Evolutionary conservation across 2,113 vertebrate species (phyloP).

Genomic region (Malurus elegans): DNA sequence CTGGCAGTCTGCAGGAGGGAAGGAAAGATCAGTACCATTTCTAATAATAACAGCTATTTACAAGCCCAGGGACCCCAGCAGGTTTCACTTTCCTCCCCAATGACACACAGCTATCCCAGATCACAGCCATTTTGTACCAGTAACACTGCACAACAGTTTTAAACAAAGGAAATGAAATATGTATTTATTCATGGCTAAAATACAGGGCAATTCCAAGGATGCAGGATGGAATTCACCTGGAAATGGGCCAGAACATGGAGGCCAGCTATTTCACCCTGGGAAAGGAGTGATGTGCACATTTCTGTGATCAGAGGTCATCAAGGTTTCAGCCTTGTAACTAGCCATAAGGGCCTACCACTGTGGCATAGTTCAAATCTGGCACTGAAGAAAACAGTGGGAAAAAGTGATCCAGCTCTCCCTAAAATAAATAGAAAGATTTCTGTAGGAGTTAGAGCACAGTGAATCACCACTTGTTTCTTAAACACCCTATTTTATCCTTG

Average conservation of each 20-base stretch:
- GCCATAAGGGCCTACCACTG: background rate
- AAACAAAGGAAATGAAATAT: slow-evolving; percentile 19
- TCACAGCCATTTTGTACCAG: background rate
- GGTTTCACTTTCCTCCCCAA: background rate
- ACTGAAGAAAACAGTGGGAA: background rate
- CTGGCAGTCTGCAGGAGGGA: background rate
- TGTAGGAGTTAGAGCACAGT: background rate
- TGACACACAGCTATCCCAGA: background rate
- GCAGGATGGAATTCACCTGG: background rate
- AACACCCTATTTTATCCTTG: slow-evolving; percentile 1
- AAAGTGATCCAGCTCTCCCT: background rate
- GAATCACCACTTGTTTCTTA: slow-evolving; percentile 7
- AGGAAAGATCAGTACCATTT: slow-evolving; percentile 2
- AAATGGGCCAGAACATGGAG: background rate
- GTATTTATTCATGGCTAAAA: background rate
- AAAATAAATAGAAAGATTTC: background rate
- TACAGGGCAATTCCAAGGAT: background rate
- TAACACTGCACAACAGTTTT: background rate
- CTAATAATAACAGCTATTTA: slow-evolving; percentile 28
- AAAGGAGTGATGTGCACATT: background rate
- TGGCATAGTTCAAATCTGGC: background rate
- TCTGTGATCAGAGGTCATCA: background rate
- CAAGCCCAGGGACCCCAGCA: background rate
- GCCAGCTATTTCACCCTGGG: background rate
- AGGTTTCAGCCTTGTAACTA: background rate